These are phyloP conservation scores for Tricholauxania praeusta DNA, from an alignment of 2,888 invertebrate genomes.

Conservation along the genomic window DNA sequence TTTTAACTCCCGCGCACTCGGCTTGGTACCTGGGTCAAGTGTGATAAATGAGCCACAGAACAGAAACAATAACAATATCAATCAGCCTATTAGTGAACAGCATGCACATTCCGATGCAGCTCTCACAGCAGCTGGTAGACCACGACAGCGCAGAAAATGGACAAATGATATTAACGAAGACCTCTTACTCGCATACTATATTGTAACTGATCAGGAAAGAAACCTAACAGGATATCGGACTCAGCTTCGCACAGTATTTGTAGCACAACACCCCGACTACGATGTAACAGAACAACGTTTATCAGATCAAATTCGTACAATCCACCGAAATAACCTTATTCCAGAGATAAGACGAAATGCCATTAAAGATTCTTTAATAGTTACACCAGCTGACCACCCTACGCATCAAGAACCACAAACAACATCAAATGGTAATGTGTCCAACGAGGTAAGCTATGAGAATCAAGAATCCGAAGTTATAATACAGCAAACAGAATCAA, in stretches of 20 bases:
- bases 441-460: too few species aligned
- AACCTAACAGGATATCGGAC: slow-evolving; percentile 38
- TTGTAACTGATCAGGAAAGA: slow-evolving; percentile 26
- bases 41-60: slow-evolving; percentile 33
- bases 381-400: too few species aligned
- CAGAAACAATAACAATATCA: slow-evolving; percentile 28
- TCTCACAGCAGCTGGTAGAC: slow-evolving; percentile 35
- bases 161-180: slow-evolving; percentile 34
- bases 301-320: slow-evolving; percentile 10
- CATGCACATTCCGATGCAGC: slow-evolving; percentile 39
- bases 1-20: slow-evolving; percentile 1
- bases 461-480: too few species aligned
- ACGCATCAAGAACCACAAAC: too few species aligned
- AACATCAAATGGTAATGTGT: too few species aligned
- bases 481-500: too few species aligned
- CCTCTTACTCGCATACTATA: slow-evolving; percentile 35
- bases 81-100: slow-evolving; percentile 36
- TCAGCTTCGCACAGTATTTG: slow-evolving; percentile 27
- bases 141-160: slow-evolving; percentile 39
- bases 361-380: too few species aligned
- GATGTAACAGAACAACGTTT: slow-evolving; percentile 32
- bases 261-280: slow-evolving; percentile 33
- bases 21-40: slow-evolving; percentile 30
- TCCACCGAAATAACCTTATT: too few species aligned
- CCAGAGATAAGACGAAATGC: too few species aligned